These are phyloP conservation scores for Arion vulgaris DNA, from an alignment of 1,140 invertebrate species.

Conservation along the genomic window DNA sequence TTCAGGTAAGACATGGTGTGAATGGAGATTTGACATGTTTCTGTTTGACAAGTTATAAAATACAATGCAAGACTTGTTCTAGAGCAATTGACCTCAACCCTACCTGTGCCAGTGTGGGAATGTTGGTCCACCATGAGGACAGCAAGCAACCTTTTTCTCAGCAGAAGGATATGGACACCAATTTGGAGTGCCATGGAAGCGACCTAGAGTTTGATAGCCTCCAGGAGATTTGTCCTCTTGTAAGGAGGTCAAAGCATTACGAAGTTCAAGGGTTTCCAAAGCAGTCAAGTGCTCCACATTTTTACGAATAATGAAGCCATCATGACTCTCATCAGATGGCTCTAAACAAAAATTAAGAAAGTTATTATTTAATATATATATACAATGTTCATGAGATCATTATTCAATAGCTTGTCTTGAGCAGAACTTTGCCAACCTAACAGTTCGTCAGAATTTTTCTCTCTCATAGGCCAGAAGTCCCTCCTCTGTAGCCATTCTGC, in stretches of 20 bases:
- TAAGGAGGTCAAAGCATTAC: slow-evolving; percentile 35
- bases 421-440: too few species aligned
- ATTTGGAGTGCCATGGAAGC: slow-evolving; percentile 46
- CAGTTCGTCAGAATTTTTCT: too few species aligned
- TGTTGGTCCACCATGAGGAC: slow-evolving; percentile 43
- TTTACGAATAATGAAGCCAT: slow-evolving; percentile 27
- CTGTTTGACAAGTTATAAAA: too few species aligned
- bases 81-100: too few species aligned
- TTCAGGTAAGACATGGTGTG: too few species aligned
- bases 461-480: too few species aligned
- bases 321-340: background rate
- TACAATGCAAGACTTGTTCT: too few species aligned
- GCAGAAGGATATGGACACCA: slow-evolving; percentile 44
- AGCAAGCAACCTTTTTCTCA: slow-evolving; percentile 41
- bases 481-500: too few species aligned
- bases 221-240: slow-evolving; percentile 35
- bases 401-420: too few species aligned
- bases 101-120: slow-evolving; percentile 50
- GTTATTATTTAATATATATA: too few species aligned
- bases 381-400: too few species aligned
- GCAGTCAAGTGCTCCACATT: slow-evolving; percentile 36
- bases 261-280: slow-evolving; percentile 36
- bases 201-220: slow-evolving; percentile 40
- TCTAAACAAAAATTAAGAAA: background rate
- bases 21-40: too few species aligned